Evolutionary conservation across 2,888 invertebrate species (phyloP), one percentile per base, ranked within the genome.

Genomic region (Tridacna crocea): DNA sequence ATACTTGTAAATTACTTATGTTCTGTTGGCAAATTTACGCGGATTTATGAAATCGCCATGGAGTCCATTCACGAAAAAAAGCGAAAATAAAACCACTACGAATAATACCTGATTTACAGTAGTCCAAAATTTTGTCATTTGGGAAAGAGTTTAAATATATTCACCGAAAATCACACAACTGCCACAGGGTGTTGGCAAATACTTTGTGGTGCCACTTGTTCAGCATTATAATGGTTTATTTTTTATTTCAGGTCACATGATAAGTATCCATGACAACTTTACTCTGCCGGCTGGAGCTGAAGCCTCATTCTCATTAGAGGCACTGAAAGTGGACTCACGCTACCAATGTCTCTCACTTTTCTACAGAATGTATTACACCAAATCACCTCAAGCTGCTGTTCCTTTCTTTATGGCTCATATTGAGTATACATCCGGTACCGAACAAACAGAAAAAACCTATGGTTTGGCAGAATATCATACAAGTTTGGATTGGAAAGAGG

Each of bases 221-320:
- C 10, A 3, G 1, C 55, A 55, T 19, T 55, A 3, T 61, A 61
- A n/a, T 19, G n/a, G 24, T 61, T 61, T 13, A 24, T 26, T 27
- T 12, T 27, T 65, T 65, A 1, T 65, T 65, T 26, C 26, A 65
- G 65, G 65, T 65, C 65, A 65, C 27, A 65, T 65, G 65, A 65
- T 65, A 24, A 65, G 27, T 26, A 24, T 65, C 1, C 17, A 26
- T 65, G 65, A 65, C 26, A 26, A 65, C 10, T 24, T 27, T 11
- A 65, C 65, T 26, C 17, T 27, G 11, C 24, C 24, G 11, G 65
- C 26, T 65, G 65, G 65, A 12, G 65, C 22, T 17, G 65, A 65
- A 65, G 65, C 65, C 11, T 24, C 26, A 26, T 65, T 65, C 27
- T 65, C 65, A 24, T 65, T 65, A 26, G 65, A 65, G 0, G 65